A percentile compares a stretch with the other conserved stretches of the same genome.
phyloP scores from a whole-genome alignment of 2,797 vertebrate genomes.

The Spizella passerina region DNA sequence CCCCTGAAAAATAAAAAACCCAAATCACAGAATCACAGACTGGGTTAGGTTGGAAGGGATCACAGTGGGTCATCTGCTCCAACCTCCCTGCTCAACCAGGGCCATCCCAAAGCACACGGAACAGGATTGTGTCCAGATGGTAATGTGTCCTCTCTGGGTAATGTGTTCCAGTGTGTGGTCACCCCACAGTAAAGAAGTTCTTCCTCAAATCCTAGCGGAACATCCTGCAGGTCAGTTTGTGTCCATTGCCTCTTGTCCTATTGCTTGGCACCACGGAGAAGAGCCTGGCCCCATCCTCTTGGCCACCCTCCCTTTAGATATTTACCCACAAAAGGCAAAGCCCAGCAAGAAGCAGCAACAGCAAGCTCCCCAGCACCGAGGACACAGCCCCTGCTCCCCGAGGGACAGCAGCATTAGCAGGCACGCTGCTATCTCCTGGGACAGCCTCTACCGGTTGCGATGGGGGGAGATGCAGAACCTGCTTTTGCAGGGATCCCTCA shows the following conservation, averaged over 20 bases:
- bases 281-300: not conserved
- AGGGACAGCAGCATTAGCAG: not conserved
- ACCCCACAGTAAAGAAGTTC: not conserved
- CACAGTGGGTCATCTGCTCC: not conserved
- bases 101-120: not conserved
- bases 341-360: not conserved
- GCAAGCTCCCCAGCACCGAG: not conserved
- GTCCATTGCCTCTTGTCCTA: not conserved
- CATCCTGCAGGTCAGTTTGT: not conserved
- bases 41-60: not conserved
- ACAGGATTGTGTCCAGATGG: accelerated
- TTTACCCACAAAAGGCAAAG: not conserved
- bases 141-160: not conserved
- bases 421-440: not conserved
- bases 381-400: accelerated
- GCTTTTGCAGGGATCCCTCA: not conserved
- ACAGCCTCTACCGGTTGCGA: not conserved
- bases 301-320: not conserved
- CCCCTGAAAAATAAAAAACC: accelerated
- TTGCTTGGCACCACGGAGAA: not conserved
- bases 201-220: not conserved
- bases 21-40: not conserved
- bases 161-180: not conserved
- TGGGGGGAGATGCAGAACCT: not conserved
- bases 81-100: not conserved